Evolutionary conservation across 2,888 invertebrate species (phyloP).

Genomic region (Siphlonurus alternatus): DNA sequence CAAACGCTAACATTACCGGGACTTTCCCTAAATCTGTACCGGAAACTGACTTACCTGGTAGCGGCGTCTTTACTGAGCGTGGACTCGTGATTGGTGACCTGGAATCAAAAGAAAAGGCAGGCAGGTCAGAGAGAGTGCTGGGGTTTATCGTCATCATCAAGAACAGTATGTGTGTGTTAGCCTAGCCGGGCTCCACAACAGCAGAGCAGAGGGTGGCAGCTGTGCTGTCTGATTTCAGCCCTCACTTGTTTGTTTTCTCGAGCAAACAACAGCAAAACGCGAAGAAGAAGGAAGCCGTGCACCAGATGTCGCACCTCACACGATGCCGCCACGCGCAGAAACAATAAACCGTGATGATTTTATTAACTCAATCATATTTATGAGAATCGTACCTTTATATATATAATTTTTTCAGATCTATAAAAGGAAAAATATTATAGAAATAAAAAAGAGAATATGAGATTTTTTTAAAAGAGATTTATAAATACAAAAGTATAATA

Average conservation of each 20-base stretch:
- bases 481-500: no score
- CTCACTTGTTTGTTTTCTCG: not conserved
- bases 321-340: not conserved
- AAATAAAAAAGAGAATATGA: no score
- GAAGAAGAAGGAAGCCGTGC: not conserved
- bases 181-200: not conserved
- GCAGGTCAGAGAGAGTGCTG: not conserved
- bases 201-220: not conserved
- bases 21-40: no score
- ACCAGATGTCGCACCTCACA: not conserved
- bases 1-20: no score
- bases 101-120: not conserved
- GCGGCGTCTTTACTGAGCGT: not conserved
- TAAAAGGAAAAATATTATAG: no score
- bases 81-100: not conserved
- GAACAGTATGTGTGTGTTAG: no score
- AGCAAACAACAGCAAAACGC: not conserved
- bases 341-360: not conserved
- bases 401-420: no score
- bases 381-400: no score
- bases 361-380: not conserved
- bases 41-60: not conserved
- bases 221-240: not conserved
- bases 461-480: no score
- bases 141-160: no score